These are phyloP conservation scores for Pteronotus mesoamericanus DNA, from an alignment of 2,797 vertebrate genomes.

Conservation along the genomic window DNA sequence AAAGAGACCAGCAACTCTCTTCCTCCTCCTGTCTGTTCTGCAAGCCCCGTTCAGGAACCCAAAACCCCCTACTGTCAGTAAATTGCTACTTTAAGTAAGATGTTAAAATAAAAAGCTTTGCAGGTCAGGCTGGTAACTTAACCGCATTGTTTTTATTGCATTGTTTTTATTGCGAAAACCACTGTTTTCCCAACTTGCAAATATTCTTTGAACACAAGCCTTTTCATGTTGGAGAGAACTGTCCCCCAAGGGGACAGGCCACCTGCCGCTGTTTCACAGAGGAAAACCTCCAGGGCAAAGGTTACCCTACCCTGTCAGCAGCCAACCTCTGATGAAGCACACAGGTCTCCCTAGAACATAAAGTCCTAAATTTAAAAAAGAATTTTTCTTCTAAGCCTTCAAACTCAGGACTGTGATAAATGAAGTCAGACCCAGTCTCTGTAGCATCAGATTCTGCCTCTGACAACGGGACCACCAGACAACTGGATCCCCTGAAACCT, in stretches of 20 bases:
- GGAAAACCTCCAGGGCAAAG: background rate
- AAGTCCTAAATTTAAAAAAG: background rate
- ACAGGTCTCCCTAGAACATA: background rate
- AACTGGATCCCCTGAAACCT: background rate
- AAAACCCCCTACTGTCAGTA: background rate
- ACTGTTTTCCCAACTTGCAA: slow-evolving; percentile 34
- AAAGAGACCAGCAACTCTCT: background rate
- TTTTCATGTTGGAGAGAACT: background rate
- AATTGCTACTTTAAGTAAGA: slow-evolving; percentile 33
- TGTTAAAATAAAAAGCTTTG: slow-evolving; percentile 21
- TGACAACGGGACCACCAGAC: background rate
- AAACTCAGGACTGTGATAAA: background rate
- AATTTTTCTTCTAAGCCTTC: no score
- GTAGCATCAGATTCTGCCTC: background rate
- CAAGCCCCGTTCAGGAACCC: background rate
- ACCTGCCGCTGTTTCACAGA: background rate
- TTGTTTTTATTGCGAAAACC: no score
- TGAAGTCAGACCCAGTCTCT: background rate
- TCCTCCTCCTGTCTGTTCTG: background rate
- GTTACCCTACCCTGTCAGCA: background rate
- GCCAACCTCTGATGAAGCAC: background rate
- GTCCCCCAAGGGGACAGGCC: background rate
- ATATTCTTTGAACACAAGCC: background rate
- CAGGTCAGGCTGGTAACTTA: background rate
- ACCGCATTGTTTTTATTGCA: background rate